Percentiles rank a stretch among this genome's conserved stretches.
phyloP scores from a whole-genome alignment of 2,888 invertebrate species.

The Bombyx huttoni region DNA sequence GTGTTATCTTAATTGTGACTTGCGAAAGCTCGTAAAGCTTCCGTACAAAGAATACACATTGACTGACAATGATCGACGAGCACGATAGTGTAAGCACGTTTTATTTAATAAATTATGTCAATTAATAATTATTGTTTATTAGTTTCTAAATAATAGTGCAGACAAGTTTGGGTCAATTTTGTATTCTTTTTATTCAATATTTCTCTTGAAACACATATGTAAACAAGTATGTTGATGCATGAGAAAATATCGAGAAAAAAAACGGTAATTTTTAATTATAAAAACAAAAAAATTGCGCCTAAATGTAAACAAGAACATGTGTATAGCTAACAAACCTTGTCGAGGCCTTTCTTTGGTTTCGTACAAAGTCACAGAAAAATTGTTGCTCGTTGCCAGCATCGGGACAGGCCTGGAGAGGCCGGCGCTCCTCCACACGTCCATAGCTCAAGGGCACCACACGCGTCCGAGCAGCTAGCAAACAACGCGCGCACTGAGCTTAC shows the following conservation, averaged over 20 bases:
- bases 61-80: not conserved
- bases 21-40: not conserved
- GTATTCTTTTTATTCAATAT: too few species aligned
- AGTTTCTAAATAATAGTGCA: too few species aligned
- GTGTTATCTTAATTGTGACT: not conserved
- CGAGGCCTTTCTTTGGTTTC: slow-evolving; percentile 73
- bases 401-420: not conserved
- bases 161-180: too few species aligned
- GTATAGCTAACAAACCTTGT: slow-evolving; percentile 33
- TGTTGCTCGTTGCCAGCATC: not conserved
- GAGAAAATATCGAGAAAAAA: not conserved
- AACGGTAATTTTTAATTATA: not conserved
- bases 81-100: not conserved
- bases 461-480: not conserved
- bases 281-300: too few species aligned
- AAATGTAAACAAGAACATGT: too few species aligned
- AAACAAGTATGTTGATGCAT: too few species aligned
- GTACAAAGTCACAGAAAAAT: slow-evolving; percentile 87
- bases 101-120: too few species aligned
- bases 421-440: slow-evolving; percentile 1
- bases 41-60: not conserved
- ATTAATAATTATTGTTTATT: too few species aligned
- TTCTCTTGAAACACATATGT: too few species aligned
- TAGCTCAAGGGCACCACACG: not conserved
- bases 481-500: not conserved